Base-by-base conservation (phyloP, 2,113 vertebrate genomes). In the Limanda limanda region DNA sequence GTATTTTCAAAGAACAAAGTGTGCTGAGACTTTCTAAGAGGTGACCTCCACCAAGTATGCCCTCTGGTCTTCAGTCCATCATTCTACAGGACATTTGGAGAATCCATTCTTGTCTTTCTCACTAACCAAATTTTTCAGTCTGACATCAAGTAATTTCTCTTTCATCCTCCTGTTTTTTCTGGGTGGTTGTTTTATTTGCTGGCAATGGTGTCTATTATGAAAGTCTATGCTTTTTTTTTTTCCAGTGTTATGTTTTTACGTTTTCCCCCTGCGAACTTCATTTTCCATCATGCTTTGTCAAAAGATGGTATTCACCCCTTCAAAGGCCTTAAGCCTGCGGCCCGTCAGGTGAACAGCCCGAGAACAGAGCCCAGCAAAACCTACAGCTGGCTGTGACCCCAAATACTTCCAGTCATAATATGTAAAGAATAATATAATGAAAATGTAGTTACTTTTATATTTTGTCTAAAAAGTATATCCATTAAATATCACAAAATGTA, bases 241-340 rank as follows among this genome's bases (percentile, higher is more conserved):
- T 52, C 51, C 51, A 54, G 51, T 76, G 70, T 83, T 84, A 87
- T 79, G 40, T 40, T 77, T 68, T 76, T 72, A 25, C 37, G 17
- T 84, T 59, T 87, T 82, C 74, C 75, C 86, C 51, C 20, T 76
- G 27, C 92, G 86, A 90, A 72, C 82, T 90, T 91, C 96, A 97
- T 97, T 93, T 91, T 86, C 95, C 91, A 90, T 93, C 96, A 97
- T 96, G 94, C 95, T 97, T 96, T 95, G 96, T 99, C 96, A 96
- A 98, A 99, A 99, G 98, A 99, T 99, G 98, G 98, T 96, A 98
- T 98, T 99, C 97, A 97, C 98, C 97, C 98, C 98, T 99, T 98
- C 97, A 99, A 99, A 98, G 98, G 97, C 98, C 97, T 96, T 96
- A 98, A 99, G 97, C 98, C 98, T 99, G 98, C 98, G 98, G 96